These are phyloP conservation scores for Stegastes partitus DNA, from an alignment of 2,113 vertebrate species.

Conservation along the genomic window DNA sequence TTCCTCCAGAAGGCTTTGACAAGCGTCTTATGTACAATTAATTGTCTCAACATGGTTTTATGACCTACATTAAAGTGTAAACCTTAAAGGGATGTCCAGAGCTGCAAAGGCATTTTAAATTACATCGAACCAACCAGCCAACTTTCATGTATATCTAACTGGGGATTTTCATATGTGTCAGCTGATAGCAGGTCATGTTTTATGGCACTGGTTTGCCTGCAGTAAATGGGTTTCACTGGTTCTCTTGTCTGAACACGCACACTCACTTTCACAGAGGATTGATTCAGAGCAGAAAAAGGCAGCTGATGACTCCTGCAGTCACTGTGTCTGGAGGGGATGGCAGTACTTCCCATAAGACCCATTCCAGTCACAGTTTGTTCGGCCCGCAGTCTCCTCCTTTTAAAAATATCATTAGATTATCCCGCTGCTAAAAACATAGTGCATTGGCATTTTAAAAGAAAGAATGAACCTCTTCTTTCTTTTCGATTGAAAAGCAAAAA, in stretches of 20 bases:
- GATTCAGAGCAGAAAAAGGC: conserved; percentile 64
- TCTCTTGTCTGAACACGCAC: conserved; percentile 4
- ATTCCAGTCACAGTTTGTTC: background rate
- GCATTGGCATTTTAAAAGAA: background rate
- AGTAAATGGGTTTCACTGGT: conserved; percentile 13
- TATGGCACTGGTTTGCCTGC: conserved; percentile 7
- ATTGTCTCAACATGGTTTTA: background rate
- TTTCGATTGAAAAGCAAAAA: background rate
- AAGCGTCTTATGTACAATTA: no score
- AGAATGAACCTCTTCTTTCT: no score
- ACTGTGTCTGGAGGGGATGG: conserved; percentile 68
- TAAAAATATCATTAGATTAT: background rate
- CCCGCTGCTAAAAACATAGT: background rate
- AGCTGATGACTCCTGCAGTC: conserved; percentile 60
- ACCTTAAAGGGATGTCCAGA: background rate
- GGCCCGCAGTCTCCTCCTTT: background rate
- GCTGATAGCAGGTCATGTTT: conserved; percentile 30
- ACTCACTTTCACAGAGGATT: conserved; percentile 55
- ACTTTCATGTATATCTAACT: background rate
- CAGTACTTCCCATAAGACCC: conserved; percentile 22
- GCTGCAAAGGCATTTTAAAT: conserved; percentile 3
- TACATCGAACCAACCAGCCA: no score
- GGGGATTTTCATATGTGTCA: conserved; percentile 50
- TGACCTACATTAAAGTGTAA: background rate
- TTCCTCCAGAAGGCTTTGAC: no score